Conservation (phyloP, 2,113 vertebrate genomes). For the Thomomys bottae region DNA sequence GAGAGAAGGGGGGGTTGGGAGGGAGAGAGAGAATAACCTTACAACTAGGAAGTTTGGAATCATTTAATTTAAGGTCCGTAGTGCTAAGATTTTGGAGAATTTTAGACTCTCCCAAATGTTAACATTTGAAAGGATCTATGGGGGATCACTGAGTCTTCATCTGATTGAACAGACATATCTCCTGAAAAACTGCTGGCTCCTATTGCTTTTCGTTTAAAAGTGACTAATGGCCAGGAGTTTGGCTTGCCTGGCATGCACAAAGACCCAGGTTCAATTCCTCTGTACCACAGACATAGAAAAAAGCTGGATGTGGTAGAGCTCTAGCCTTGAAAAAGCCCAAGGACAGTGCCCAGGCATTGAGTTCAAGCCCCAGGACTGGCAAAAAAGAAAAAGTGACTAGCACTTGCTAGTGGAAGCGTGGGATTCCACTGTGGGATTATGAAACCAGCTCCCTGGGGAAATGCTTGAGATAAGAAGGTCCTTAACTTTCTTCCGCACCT, state of each 20-base stretch:
- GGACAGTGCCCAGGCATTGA: too few species aligned
- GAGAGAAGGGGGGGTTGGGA: too few species aligned
- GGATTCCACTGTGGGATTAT: background rate
- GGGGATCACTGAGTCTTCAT: background rate
- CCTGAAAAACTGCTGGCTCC: background rate
- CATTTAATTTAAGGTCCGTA: background rate
- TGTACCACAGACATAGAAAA: too few species aligned
- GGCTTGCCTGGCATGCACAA: too few species aligned
- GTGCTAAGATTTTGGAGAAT: background rate
- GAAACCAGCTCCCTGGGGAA: background rate
- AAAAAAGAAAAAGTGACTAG: background rate
- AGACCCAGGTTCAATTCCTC: too few species aligned
- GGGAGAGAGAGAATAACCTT: background rate
- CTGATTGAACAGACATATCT: background rate
- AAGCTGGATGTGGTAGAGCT: too few species aligned
- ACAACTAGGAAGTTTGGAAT: background rate
- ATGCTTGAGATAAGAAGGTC: background rate
- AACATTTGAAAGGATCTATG: background rate
- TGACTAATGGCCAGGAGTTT: too few species aligned
- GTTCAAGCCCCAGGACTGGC: too few species aligned
- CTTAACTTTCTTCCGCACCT: constrained; percentile 3
- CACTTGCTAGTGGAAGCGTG: too few species aligned
- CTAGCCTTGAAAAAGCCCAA: too few species aligned
- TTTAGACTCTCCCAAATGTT: background rate
- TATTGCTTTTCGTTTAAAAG: background rate